Percentiles rank a stretch among this genome's conserved stretches.
These are phyloP conservation scores for Exocentrus adspersus DNA, from an alignment of 2,888 invertebrate genomes.

Conservation along the genomic window DNA sequence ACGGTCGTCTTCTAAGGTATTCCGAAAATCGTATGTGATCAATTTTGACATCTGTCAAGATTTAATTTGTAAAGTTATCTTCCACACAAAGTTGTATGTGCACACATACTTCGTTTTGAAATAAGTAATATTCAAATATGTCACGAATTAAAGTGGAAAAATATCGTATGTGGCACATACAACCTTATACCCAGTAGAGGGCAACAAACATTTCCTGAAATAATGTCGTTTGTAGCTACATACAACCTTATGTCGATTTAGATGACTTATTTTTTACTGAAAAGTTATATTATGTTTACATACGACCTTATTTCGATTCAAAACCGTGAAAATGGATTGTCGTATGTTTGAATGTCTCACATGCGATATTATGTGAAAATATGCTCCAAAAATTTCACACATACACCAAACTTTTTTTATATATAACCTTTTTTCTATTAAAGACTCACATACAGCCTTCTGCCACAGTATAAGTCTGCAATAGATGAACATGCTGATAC, in stretches of 20 bases:
- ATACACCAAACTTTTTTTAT: not conserved
- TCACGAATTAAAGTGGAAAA: too few relatives aligned
- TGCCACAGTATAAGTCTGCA: not conserved
- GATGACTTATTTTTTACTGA: not conserved
- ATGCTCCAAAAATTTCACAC: not conserved
- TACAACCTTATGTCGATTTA: not conserved
- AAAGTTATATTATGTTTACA: not conserved
- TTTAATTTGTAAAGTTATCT: not conserved
- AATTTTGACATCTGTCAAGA: not conserved
- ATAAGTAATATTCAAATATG: not conserved
- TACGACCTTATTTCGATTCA: not conserved
- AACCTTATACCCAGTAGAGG: too few relatives aligned
- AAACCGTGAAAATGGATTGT: too few relatives aligned
- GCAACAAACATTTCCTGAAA: too few relatives aligned
- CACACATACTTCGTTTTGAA: not conserved
- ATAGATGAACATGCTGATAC: not conserved
- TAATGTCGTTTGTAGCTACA: not conserved
- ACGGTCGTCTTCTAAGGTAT: constrained; percentile 4
- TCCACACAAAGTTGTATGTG: not conserved
- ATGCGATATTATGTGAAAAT: too few relatives aligned
- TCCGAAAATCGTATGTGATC: not conserved
- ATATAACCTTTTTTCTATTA: not conserved
- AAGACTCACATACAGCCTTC: not conserved
- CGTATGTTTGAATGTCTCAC: too few relatives aligned
- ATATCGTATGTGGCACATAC: too few relatives aligned